Evolutionary conservation across 2,797 vertebrate species (phyloP), one percentile per base, ranked within the genome.

Genomic region (Lacerta viridis): DNA sequence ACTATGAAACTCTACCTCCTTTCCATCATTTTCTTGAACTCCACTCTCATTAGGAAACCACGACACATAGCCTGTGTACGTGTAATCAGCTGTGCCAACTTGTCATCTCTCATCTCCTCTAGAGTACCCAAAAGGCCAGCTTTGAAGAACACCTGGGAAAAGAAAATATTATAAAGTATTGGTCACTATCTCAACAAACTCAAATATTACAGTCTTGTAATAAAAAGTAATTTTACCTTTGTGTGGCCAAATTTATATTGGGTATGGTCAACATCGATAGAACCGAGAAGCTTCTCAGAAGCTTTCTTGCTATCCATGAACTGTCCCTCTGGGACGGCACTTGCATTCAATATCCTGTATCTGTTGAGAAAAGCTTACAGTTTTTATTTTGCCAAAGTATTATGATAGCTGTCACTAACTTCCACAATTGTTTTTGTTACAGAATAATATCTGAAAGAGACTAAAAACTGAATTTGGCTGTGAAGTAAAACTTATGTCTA

Each of bases 291-390:
- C 94, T 98, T 98, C 95, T 98, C 98, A 88, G 98, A 97, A 93
- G 98, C 98, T 85, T 98, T 98, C 93, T 98, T 98, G 96, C 98
- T 98, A 27, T 98, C 98, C 0, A 98, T 98, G 97, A 98, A 98
- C 87, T 98, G 98, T 72, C 98, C 98, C 43, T 98, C 98, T 9
- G 98, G 98, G 91, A 98, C 98, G 3, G 98, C 98, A 27, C 98
- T 98, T 82, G 98, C 98, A 95, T 98, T 99, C 83, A 98, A 93
- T 39, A 98, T 95, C 93, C 98, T 98, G 95, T 98, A 98, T 87
- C 98, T 98, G n/a, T 85, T 78, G 36, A 6, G 91, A 23, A 17
- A 94, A 93, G 80, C 5, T 4, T 13, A 9, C 3, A 13, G 3
- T 36, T 82, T 61, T 80, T n/a, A 89, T 4, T n/a, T 75, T 83